Base-by-base conservation (phyloP, 2,888 invertebrate species). In the Hypena proboscidalis region DNA sequence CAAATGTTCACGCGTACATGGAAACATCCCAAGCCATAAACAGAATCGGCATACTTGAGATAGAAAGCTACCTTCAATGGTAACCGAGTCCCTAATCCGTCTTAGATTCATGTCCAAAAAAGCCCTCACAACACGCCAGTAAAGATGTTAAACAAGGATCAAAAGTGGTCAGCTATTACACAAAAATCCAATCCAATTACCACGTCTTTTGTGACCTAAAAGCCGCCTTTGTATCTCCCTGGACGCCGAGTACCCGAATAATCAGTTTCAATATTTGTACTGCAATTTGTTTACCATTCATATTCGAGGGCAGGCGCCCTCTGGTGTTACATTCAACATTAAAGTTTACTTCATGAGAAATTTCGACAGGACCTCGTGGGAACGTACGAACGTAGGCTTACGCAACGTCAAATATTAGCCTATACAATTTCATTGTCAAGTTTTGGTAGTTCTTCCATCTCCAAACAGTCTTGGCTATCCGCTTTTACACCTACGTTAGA, bases 401-500 rank as follows among this genome's bases (percentile, higher is more conserved):
- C 77, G 73, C 81, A 73, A 79, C 60, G 68, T 85, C 85, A 83
- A 87, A 88, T 86, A 87, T 86, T 89, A 69, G 77, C 66, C 67
- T 70, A 68, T 70, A 72, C 74, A 68, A 72, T 80, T 80, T 83
- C 83, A 81, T 84, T 84, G 80, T 83, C 77, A 74, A 70, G 70
- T 71, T 74, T 71, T 73, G 66, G 66, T 55, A 58, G 62, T 62
- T 58, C 50, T 65, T 52, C 53, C 50, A 82, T 85, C 75, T 81
- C 80, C 82, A 83, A 82, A 85, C 80, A 83, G 64, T 72, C 63
- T 56, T 64, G 67, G 76, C 74, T 77, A 77, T 72, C 73, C 71
- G 77, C 82, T 86, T 84, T 84, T 83, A 87, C 90, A 89, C 90
- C 89, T 86, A 88, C 89, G 83, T 77, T 60, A 61, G 72, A 64